Conservation (phyloP, 1,140 invertebrate genomes). For the Cydia amplana region DNA sequence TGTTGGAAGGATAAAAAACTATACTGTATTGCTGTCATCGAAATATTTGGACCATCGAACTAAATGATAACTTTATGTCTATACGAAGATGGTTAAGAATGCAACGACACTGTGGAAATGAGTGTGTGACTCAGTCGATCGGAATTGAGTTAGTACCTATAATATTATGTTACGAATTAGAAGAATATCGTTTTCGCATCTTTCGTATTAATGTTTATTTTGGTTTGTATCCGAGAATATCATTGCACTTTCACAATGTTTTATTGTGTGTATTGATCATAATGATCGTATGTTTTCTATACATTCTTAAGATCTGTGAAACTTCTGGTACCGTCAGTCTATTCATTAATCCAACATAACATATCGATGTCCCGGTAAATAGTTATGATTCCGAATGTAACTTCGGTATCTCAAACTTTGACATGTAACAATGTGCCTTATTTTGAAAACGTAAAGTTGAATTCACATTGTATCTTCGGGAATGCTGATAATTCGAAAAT, state of each 20-base stretch:
- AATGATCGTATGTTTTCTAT: no score
- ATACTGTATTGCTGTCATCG: not conserved
- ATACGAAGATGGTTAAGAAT: not conserved
- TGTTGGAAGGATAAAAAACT: slow-evolving; percentile 26
- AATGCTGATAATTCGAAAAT: slow-evolving; percentile 20
- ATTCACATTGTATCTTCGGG: not conserved
- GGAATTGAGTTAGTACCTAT: not conserved
- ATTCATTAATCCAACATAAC: no score
- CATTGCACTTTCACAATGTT: no score
- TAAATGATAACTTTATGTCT: not conserved
- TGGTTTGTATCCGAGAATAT: no score
- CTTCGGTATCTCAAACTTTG: not conserved
- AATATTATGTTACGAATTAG: not conserved
- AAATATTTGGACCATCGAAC: not conserved
- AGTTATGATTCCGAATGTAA: not conserved
- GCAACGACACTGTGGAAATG: not conserved
- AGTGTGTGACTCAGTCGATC: not conserved
- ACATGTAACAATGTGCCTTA: not conserved
- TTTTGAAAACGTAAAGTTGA: not conserved
- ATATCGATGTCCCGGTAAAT: no score
- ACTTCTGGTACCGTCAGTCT: no score
- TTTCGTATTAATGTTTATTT: not conserved
- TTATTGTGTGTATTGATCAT: no score
- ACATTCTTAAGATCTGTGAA: no score
- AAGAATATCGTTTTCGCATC: not conserved